A percentile compares a stretch with the other conserved stretches of the same genome.
Evolutionary conservation across 1,140 invertebrate genomes (phyloP).

Genomic region (Marisa cornuarietis): DNA sequence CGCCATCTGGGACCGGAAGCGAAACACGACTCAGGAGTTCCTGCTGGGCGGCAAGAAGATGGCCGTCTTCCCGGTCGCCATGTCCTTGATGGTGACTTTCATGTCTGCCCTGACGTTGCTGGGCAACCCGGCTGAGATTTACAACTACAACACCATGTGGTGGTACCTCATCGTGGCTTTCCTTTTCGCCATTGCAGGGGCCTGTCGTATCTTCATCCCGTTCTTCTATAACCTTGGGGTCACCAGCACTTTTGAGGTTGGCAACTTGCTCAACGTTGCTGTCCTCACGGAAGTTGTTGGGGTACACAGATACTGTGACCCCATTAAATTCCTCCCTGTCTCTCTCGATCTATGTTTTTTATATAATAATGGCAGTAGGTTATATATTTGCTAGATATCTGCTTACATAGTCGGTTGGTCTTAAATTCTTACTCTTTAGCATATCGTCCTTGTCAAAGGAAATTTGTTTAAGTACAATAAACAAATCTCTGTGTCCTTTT

Average conservation of each 20-base stretch:
- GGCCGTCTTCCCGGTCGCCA: constrained; percentile 65
- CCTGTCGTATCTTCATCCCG: constrained; percentile 57
- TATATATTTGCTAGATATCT: too few species aligned
- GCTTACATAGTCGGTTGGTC: too few species aligned
- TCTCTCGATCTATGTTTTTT: too few species aligned
- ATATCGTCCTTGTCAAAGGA: too few species aligned
- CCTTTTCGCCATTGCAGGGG: constrained; percentile 44
- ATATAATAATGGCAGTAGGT: too few species aligned
- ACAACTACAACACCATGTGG: constrained; percentile 65
- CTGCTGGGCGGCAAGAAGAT: constrained; percentile 81
- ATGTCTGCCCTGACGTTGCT: constrained; percentile 89
- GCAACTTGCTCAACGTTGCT: neutral
- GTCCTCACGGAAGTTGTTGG: too few species aligned
- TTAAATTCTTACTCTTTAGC: too few species aligned
- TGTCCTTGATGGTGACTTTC: constrained; percentile 73
- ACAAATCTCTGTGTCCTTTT: too few species aligned
- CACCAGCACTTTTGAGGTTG: constrained; percentile 63
- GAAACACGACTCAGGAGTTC: constrained; percentile 85
- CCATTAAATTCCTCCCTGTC: too few species aligned
- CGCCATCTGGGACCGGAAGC: constrained; percentile 82
- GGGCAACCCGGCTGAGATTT: constrained; percentile 87
- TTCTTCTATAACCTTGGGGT: constrained; percentile 60
- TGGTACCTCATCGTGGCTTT: constrained; percentile 50
- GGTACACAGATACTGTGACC: too few species aligned
- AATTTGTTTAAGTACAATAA: too few species aligned